Evolutionary conservation across 64 coral and sea anemone genomes (phyloP).

Genomic region (Stylophora pistillata): DNA sequence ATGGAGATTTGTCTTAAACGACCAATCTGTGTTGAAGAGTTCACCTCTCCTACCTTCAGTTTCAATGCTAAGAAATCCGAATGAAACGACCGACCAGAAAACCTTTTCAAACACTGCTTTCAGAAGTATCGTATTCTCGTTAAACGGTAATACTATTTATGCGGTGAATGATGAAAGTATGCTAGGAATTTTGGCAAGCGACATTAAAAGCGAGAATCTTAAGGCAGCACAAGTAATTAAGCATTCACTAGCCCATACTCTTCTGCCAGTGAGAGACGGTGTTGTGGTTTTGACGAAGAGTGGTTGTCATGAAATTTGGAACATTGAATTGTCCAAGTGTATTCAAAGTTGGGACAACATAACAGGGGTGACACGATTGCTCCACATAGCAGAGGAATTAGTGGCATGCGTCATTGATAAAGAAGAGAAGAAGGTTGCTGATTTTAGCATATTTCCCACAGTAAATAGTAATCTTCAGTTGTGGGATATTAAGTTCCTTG

Average conservation of each 20-base stretch:
- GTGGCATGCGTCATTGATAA: not conserved
- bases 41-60: too few species aligned
- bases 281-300: not conserved
- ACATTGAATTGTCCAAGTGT: not conserved
- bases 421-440: not conserved
- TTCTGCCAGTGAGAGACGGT: not conserved
- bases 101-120: too few species aligned
- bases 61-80: too few species aligned
- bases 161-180: too few species aligned
- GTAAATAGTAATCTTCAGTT: not conserved
- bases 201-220: too few species aligned
- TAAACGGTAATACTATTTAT: too few species aligned
- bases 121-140: too few species aligned
- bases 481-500: not conserved
- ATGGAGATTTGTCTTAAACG: not conserved
- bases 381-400: not conserved
- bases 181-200: too few species aligned
- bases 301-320: not conserved
- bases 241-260: too few species aligned
- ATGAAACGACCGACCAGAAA: too few species aligned
- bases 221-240: too few species aligned
- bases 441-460: not conserved
- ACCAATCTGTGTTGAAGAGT: not conserved
- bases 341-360: not conserved
- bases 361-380: not conserved